These are phyloP conservation scores for Cisticola juncidis DNA, from an alignment of 2,113 vertebrate species.

Conservation along the genomic window DNA sequence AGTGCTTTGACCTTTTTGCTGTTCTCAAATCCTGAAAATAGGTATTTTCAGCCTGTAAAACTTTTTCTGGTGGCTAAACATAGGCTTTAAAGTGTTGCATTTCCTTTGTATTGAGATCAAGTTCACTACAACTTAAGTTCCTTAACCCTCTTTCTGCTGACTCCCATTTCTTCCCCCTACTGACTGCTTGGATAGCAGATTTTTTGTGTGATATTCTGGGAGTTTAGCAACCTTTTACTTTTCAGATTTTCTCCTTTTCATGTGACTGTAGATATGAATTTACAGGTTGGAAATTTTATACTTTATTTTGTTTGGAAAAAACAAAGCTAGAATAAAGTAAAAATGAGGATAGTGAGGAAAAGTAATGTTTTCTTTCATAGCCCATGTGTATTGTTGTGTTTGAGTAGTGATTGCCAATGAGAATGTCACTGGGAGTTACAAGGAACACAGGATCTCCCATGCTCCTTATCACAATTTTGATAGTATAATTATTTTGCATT, in stretches of 20 bases:
- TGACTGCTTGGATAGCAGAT: not conserved
- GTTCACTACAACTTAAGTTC: not conserved
- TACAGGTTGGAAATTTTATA: not conserved
- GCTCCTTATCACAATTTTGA: not conserved
- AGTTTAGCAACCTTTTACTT: not conserved
- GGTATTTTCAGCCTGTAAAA: not conserved
- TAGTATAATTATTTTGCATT: not conserved
- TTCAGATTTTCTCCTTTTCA: not conserved
- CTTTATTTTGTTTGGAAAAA: not conserved
- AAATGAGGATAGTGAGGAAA: not conserved
- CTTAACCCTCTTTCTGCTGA: not conserved
- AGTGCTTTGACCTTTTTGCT: slow-evolving; percentile 22
- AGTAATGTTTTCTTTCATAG: not conserved
- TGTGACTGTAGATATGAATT: not conserved
- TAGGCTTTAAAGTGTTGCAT: not conserved
- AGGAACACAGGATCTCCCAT: not conserved
- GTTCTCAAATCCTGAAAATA: not conserved
- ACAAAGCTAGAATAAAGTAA: not conserved
- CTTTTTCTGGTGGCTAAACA: not conserved
- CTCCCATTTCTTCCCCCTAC: not conserved
- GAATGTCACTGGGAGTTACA: not conserved
- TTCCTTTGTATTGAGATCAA: not conserved
- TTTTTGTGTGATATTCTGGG: not conserved
- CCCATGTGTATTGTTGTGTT: not conserved
- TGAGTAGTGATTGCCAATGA: fast-evolving